Evolutionary conservation across 1,140 invertebrate species (phyloP).

Genomic region (Drosophila gunungcola): DNA sequence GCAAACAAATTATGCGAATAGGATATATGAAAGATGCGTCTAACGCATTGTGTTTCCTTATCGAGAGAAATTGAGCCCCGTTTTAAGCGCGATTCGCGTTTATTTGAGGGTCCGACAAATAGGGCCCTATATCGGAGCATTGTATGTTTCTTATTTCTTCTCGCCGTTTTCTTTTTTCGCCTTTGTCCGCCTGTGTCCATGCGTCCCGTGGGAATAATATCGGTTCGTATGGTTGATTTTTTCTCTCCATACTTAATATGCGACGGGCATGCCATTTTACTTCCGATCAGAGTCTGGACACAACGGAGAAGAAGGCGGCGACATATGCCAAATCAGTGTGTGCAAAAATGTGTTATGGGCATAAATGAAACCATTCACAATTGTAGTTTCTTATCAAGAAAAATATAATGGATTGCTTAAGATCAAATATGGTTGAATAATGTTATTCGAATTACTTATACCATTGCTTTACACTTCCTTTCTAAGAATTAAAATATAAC

Average conservation of each 20-base stretch:
- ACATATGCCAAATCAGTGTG: constrained; percentile 8
- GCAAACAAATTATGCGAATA: constrained; percentile 78
- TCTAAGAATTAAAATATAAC: too few relatives aligned
- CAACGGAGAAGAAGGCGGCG: constrained; percentile 4
- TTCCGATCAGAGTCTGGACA: constrained; percentile 57
- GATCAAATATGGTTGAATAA: background rate
- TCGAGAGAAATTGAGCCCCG: constrained; percentile 34
- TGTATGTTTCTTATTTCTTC: constrained; percentile 22
- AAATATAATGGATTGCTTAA: background rate
- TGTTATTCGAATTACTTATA: too few relatives aligned
- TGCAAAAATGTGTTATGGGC: constrained; percentile 2
- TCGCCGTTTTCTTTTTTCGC: constrained; percentile 25
- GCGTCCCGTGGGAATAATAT: constrained; percentile 76
- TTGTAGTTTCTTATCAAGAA: background rate
- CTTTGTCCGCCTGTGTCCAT: constrained; percentile 24
- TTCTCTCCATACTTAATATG: constrained; percentile 64
- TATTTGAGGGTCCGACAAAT: constrained; percentile 43
- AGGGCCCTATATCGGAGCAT: constrained; percentile 37
- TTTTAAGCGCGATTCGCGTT: constrained; percentile 63
- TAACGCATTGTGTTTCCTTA: constrained; percentile 50
- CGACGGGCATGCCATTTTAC: constrained; percentile 54
- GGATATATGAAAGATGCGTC: constrained; percentile 60
- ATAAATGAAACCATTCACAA: background rate
- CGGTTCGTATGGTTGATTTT: constrained; percentile 34
- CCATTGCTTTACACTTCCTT: too few relatives aligned